Percentiles rank a stretch among this genome's conserved stretches.
phyloP scores from a whole-genome alignment of 2,888 invertebrate genomes.

The Heliconius cydno region DNA sequence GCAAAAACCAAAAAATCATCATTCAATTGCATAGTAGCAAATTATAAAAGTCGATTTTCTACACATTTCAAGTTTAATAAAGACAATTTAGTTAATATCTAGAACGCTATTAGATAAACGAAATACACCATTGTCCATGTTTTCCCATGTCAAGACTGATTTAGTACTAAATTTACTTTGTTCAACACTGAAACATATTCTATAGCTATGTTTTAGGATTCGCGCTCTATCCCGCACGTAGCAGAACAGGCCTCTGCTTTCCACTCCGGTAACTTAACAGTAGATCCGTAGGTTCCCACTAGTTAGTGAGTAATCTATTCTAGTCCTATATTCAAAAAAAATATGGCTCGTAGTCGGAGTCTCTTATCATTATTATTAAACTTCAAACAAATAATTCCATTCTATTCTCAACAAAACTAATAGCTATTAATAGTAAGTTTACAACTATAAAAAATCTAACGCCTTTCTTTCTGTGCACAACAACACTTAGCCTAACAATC shows the following conservation, averaged over 20 bases:
- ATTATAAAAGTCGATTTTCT: neutral
- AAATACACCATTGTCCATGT: constrained; percentile 16
- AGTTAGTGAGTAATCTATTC: too few relatives aligned
- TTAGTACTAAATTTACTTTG: constrained; percentile 5
- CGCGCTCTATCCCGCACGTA: too few relatives aligned
- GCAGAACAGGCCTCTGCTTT: too few relatives aligned
- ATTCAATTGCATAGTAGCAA: neutral
- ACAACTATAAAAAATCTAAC: neutral
- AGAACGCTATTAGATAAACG: constrained; percentile 14
- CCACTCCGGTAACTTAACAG: too few relatives aligned
- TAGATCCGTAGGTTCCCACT: too few relatives aligned
- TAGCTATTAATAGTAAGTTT: too few relatives aligned
- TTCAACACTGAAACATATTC: constrained; percentile 12
- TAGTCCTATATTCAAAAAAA: too few relatives aligned
- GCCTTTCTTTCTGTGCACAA: neutral
- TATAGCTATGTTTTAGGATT: constrained; percentile 2
- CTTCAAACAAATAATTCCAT: too few relatives aligned
- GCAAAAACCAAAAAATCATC: too few relatives aligned
- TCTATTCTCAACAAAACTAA: too few relatives aligned
- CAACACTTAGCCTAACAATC: constrained; percentile 4
- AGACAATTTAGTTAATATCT: constrained; percentile 19
- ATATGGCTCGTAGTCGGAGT: too few relatives aligned
- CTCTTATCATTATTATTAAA: too few relatives aligned
- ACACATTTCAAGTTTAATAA: neutral
- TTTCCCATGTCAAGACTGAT: constrained; percentile 31